Evolutionary conservation across 2,113 vertebrate genomes (phyloP).

Genomic region (Cyrtonyx montezumae): DNA sequence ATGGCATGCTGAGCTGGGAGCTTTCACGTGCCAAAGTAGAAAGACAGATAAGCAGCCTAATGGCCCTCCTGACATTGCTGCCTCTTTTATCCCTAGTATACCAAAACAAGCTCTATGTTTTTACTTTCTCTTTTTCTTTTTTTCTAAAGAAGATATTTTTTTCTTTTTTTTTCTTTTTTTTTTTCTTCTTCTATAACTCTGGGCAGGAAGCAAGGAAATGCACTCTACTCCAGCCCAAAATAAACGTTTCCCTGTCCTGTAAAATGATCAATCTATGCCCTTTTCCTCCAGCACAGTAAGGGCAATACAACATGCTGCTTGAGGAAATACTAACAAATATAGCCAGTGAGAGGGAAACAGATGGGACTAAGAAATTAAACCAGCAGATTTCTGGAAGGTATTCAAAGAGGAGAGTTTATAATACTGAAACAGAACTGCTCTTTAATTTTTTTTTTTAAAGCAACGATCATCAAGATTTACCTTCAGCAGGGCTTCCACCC

Average conservation of each 20-base stretch:
- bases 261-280: constrained; percentile 83
- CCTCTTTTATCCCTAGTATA: constrained; percentile 36
- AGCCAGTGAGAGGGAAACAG: constrained; percentile 82
- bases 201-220: constrained; percentile 60
- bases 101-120: constrained; percentile 27
- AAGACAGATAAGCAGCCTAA: constrained; percentile 91
- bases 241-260: constrained; percentile 74
- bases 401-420: constrained; percentile 78
- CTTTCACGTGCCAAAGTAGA: constrained; percentile 77
- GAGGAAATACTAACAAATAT: constrained; percentile 86
- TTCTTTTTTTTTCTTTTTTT: background rate
- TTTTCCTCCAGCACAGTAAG: constrained; percentile 75
- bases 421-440: constrained; percentile 77
- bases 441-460: constrained; percentile 70
- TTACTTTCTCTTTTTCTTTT: background rate
- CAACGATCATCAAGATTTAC: constrained; percentile 60
- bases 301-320: constrained; percentile 81
- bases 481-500: constrained; percentile 25
- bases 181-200: constrained; percentile 33
- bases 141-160: constrained; percentile 25
- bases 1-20: constrained; percentile 81
- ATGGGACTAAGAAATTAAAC: constrained; percentile 84
- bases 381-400: constrained; percentile 82
- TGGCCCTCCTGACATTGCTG: constrained; percentile 84
- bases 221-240: constrained; percentile 65